Conservation (phyloP, 2,113 vertebrate species). For the Romanogobio albipinnatus region DNA sequence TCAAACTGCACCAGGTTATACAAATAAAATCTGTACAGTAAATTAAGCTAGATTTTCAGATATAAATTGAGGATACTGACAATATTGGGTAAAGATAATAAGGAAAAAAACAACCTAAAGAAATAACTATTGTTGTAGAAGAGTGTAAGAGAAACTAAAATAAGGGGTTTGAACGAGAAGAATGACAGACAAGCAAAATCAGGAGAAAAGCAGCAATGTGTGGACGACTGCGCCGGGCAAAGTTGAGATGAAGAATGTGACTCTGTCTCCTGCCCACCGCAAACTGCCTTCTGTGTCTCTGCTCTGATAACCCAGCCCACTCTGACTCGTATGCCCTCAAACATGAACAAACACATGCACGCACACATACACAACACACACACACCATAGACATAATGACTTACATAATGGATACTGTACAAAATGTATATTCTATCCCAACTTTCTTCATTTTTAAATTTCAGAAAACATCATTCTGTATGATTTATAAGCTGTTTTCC, state of each 20-base stretch:
- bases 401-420: too few species aligned
- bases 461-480: too few species aligned
- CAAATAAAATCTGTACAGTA: background rate
- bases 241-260: constrained; percentile 47
- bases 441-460: too few species aligned
- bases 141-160: background rate
- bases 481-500: too few species aligned
- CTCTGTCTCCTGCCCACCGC: constrained; percentile 44
- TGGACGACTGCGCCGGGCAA: constrained; percentile 17
- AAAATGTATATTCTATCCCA: too few species aligned
- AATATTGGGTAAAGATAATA: constrained; percentile 12
- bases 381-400: too few species aligned
- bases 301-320: constrained; percentile 58
- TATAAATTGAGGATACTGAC: background rate
- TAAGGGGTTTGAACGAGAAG: background rate
- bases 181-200: background rate
- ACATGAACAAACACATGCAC: constrained; percentile 24
- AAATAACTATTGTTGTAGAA: background rate
- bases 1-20: background rate
- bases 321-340: constrained; percentile 49
- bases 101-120: background rate
- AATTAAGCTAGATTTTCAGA: background rate
- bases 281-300: constrained; percentile 54
- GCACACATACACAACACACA: constrained; percentile 15
- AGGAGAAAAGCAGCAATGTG: background rate